Base-by-base conservation (phyloP, 2,113 vertebrate species). In the Drymodes brunneopygia region DNA sequence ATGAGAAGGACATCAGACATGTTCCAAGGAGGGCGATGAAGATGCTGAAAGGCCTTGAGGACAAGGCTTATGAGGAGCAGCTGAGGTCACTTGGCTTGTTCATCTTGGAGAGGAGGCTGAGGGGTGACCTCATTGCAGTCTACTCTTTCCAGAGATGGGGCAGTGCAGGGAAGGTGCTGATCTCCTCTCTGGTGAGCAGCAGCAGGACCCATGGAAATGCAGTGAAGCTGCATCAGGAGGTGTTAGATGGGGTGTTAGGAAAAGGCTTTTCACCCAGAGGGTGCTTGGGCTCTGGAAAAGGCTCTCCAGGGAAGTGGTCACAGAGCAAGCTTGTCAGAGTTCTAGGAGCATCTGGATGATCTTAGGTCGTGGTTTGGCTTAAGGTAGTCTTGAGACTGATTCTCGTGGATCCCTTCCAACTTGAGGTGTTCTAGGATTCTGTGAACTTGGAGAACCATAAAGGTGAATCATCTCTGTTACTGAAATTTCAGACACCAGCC, bases 61-160 rank as follows among this genome's bases (percentile, higher is more conserved):
- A 25, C 19, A 50, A 53, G 57, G 58, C 12, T 47, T 57, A 1
- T 0, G 38, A 66, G 67, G 38, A 64, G 44, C 3, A 1, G 61
- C 51, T 86, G 73, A 69, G 35, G 64, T 35, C 22, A 8, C 29
- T 50, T 61, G 67, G 47, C 29, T 51, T 75, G 58, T 48, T 77
- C 38, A 27, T 18, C 82, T 29, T 57, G 57, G 23, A 71, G 47
- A 62, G 24, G 21, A 85, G 66, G 29, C 67, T 53, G 86, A 75
- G 35, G 11, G 36, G 35, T 17, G 29, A 19, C 67, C 29, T 84
- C 50, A 40, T 38, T 0, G 0, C 14, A 22, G 21, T 12, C 28
- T 69, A 6, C 42, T 18, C 16, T 44, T 78, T 38, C 33, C 50
- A 61, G 15, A 15, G 12, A 44, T 1, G 0, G 5, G 27, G 13